Percentiles rank a stretch among this genome's conserved stretches.
Evolutionary conservation across 2,888 invertebrate species (phyloP).

Genomic region (Dermolepida albohirtum): DNA sequence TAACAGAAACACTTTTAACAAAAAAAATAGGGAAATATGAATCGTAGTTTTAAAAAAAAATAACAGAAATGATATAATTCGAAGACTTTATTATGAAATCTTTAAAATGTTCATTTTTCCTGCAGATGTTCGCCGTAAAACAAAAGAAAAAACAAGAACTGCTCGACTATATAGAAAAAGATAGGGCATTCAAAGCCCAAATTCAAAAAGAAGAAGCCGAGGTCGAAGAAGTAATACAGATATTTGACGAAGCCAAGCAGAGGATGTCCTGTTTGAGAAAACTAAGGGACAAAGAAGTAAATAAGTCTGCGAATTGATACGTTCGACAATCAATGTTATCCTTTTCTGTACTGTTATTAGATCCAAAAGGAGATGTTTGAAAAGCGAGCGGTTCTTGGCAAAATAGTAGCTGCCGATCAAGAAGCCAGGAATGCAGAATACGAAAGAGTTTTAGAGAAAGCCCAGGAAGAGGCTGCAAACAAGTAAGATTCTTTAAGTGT

Average conservation of each 20-base stretch:
- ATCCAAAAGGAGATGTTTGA: slow-evolving; percentile 48
- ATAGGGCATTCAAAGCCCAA: slow-evolving; percentile 59
- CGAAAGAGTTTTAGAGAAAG: slow-evolving; percentile 15
- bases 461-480: slow-evolving; percentile 55
- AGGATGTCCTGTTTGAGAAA: slow-evolving; percentile 64
- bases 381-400: slow-evolving; percentile 48
- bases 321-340: background rate
- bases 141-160: slow-evolving; percentile 34
- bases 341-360: slow-evolving; percentile 37
- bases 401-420: slow-evolving; percentile 51
- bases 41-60: no score
- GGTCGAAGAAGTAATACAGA: slow-evolving; percentile 63
- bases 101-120: no score
- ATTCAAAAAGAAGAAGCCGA: slow-evolving; percentile 64
- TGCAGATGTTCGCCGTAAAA: background rate
- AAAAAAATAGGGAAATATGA: no score
- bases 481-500: no score
- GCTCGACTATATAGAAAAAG: slow-evolving; percentile 42
- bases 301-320: background rate
- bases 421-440: slow-evolving; percentile 44
- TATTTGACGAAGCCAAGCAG: slow-evolving; percentile 65
- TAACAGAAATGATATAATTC: no score
- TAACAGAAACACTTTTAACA: no score
- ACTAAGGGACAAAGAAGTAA: slow-evolving; percentile 61
- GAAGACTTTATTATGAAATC: no score